Evolutionary conservation across 2,113 vertebrate genomes (phyloP), one percentile per base, ranked within the genome.

Genomic region (Procavia capensis): DNA sequence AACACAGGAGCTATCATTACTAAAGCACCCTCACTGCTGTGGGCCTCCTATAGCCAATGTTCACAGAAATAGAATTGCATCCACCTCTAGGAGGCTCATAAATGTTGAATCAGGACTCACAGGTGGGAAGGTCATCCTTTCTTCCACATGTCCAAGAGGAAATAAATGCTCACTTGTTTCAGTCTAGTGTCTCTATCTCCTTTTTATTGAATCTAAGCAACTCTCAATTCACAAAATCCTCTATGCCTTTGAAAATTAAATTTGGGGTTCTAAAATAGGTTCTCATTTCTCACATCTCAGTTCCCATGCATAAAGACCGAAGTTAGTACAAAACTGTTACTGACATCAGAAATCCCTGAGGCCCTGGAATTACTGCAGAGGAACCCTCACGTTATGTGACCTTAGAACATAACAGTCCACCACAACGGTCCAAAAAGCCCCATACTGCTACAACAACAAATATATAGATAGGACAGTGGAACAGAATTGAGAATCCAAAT

Each of bases 221-320:
- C 19, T 93, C 75, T 93, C 27, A 34, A 66, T 80, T 96, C 50
- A 93, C 39, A 89, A 79, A 66, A 59, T 36, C 34, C 27, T 89
- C 50, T 45, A 25, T 61, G 57, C 11, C 34, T 93, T 70, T 76
- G 50, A 34, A 43, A 76, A 36, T 70, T 81, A 50, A 11, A 80
- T 79, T 75, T 31, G 57, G 31, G 25, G 3, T 81, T 85, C 64
- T 29, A 90, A 86, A 96, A 70, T 24, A 93, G 68, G 25, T 54
- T 54, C 27, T 6, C 11, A n/a, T 61, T 90, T 22, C 76, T 54
- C 66, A 68, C 64, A 27, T 57, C 39, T 92, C 78, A 5, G n/a
- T 66, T 90, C 82, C 59, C n/a, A 61, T 59, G 90, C 50, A 47
- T 19, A 54, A 95, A 96, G 57, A 75, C 29, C 24, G 10, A 96